Base-by-base conservation (phyloP, 2,113 vertebrate species). In the Pseudorasbora parva region DNA sequence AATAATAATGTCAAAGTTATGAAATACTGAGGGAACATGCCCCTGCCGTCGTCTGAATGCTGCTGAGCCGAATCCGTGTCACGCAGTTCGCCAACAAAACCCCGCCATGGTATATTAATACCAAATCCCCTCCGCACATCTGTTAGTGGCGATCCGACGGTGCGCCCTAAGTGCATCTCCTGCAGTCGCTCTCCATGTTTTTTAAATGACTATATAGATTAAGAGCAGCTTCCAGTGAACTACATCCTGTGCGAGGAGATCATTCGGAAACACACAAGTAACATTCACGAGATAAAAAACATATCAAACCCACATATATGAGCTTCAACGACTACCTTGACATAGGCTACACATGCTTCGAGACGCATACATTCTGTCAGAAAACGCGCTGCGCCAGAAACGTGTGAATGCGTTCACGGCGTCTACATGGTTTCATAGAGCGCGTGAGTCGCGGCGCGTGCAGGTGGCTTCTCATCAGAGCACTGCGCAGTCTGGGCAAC, bases 91-190 rank as follows among this genome's bases (percentile, higher is more conserved):
- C 17, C 37, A 62, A 27, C 81, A 78, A 86, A 74, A 79, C 19
- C 68, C 56, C 43, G 57, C 75, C 72, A 37, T 60, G 73, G 43
- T 49, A n/a, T 78, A 64, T 83, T 86, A 83, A 83, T 66, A 56
- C 66, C 27, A 74, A 83, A 83, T 86, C 81, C 81, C 57, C 68
- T 66, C 68, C 25, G 69, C 85, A 86, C 85, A 86, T 86, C 85
- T 86, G 85, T 86, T 81, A 86, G 62, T 21, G 71, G 57, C 57
- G 72, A 54, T 54, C 74, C 81, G 56, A 30, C 79, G 15, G 14
- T 45, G 49, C 57, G 76, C 37, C 21, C 57, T 79, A 49, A 78
- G 77, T 49, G 79, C 79, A 69, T 68, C 62, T 54, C 79, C 47
- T 23, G 64, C 62, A 81, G 79, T 17, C 7, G 78, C 78, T 8